Evolutionary conservation across 2,888 invertebrate genomes (phyloP), one percentile per base, ranked within the genome.

Genomic region (Gymnocheta viridis): DNA sequence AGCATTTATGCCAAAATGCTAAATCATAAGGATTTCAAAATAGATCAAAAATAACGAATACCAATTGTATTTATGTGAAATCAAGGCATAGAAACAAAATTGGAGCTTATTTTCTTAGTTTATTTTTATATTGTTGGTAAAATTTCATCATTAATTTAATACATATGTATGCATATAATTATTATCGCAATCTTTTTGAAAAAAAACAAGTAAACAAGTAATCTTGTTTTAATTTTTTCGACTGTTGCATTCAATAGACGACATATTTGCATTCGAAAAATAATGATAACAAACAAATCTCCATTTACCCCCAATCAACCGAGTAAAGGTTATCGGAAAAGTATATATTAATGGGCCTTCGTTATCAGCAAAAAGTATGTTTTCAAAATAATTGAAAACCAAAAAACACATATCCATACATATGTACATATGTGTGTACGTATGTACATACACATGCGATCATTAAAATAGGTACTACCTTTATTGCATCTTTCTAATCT

Each of bases 221-320:
- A 49, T 60, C 73, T 62, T 19, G 29, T 32, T 17, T 54, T 70
- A 35, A 24, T 44, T 56, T 54, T 29, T 22, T n/a, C n/a, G n/a
- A n/a, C 14, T 44, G 27, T 17, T 78, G 69, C 72, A 77, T 47
- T 77, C 24, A 77, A 70, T 56, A 67, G n/a, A 72, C 29, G 17
- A 72, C 62, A 72, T 62, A 67, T 67, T 67, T 51, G 60, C 47
- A 67, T 51, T 3, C 27, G 47, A 80, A 58, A 56, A 66, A 56
- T 49, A 56, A 22, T 67, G 74, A 81, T 74, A 60, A 74, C 60
- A 17, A 66, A 73, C 38, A 58, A 78, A 67, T 67, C 80, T 80
- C 56, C 44, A 66, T 77, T 77, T 80, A 84, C 83, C 80, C 80
- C 83, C 83, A 77, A 72, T 77, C 84, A 84, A 77, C 67, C 60